Conservation (phyloP, 2,888 invertebrate species). For the Polydrusus pterygomalis region DNA sequence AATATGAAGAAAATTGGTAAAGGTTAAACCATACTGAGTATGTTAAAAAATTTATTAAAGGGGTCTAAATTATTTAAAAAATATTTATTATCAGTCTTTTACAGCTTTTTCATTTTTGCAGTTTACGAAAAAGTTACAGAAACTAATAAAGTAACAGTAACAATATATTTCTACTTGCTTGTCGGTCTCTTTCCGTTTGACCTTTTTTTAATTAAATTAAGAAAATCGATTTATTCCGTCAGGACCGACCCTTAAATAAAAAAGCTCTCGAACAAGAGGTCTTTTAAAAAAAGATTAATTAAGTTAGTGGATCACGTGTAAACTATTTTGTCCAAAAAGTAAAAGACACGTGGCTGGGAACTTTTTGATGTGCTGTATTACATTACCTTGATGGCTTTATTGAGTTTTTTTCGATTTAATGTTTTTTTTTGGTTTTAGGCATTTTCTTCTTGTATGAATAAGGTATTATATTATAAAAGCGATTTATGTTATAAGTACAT, state of each 20-base stretch:
- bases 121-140: too few relatives aligned
- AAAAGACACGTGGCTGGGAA: neutral
- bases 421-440: neutral
- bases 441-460: too few relatives aligned
- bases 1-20: too few relatives aligned
- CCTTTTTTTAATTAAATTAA: neutral
- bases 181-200: neutral
- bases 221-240: neutral
- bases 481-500: too few relatives aligned
- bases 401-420: neutral
- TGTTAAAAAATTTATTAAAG: too few relatives aligned
- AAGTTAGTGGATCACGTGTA: neutral
- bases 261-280: neutral
- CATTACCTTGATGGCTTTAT: neutral
- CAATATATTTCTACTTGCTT: neutral
- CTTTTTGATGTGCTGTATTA: neutral
- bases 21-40: too few relatives aligned
- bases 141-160: too few relatives aligned
- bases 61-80: too few relatives aligned
- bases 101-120: too few relatives aligned
- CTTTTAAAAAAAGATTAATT: slow-evolving; percentile 12
- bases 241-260: neutral
- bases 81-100: too few relatives aligned
- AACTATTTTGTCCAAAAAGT: neutral
- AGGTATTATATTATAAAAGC: too few relatives aligned